These are phyloP conservation scores for Apamea monoglypha DNA, from an alignment of 2,888 invertebrate species.

Conservation along the genomic window DNA sequence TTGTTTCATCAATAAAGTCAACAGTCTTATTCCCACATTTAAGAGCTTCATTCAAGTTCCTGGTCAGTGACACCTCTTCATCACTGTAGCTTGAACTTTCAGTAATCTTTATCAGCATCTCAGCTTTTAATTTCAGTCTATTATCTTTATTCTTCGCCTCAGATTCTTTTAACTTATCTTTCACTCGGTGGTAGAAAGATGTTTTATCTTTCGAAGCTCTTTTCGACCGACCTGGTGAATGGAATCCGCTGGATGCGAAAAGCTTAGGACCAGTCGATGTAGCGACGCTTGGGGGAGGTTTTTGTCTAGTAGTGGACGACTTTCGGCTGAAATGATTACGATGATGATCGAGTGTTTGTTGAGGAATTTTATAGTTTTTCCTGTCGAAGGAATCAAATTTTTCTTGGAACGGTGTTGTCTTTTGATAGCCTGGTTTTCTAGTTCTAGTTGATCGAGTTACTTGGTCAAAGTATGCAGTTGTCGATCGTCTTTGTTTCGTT, in stretches of 20 bases:
- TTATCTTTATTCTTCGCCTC: neutral
- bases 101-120: neutral
- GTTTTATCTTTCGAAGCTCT: neutral
- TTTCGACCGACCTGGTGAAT: too few species aligned
- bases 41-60: conserved; percentile 25
- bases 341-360: neutral
- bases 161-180: neutral
- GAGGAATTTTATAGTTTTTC: neutral
- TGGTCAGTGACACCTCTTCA: conserved; percentile 16
- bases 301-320: neutral
- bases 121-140: neutral
- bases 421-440: neutral
- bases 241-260: neutral
- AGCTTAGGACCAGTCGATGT: too few species aligned
- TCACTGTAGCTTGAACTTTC: conserved; percentile 40
- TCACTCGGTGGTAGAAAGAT: neutral
- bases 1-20: neutral
- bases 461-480: neutral
- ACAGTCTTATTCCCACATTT: neutral
- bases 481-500: neutral
- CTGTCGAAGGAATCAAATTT: neutral
- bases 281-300: too few species aligned
- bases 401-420: neutral
- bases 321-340: too few species aligned
- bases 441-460: neutral